Base-by-base conservation (phyloP, 2,888 invertebrate genomes). In the Thecocarcelia acutangulata region DNA sequence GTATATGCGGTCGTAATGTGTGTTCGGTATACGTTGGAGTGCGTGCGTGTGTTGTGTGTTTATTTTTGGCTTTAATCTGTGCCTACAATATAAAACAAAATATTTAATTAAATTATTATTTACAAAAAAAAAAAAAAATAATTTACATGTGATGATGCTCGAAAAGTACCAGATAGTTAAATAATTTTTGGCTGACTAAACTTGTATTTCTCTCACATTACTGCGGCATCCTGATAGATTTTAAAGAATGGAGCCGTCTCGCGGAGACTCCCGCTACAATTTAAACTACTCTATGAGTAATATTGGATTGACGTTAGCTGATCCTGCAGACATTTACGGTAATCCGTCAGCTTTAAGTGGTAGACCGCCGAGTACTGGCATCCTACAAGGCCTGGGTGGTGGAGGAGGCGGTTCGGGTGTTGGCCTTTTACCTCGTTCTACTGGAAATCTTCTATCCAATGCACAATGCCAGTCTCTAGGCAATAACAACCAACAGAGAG, bases 251-350 rank as follows among this genome's bases (percentile, higher is more conserved):
- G 96, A 96, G 94, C 95, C 96, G 92, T 95, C 96, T 94, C 95
- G 96, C 93, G 94, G 96, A 93, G 96, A 96, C 93, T 94, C 95
- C 94, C 96, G 96, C 92, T 96, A 96, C 92, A 95, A 95, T 92
- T 94, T 96, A 92, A 94, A 95, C 91, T 96, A 96, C 92, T 94
- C 94, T 88, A 94, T 94, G 93, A 93, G 93, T 92, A 89, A 90
- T 84, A 96, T 96, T 94, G 95, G 96, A 89, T 93, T 96, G 90
- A 93, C 96, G 88, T 93, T 94, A 87, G 94, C 95, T 88, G 96
- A 96, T 89, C 94, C 95, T 90, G 93, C 94, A 85, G 96, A 96
- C 89, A 95, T 96, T 91, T 96, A 96, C 91, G 92, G 92, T 87
- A 90, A 90, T 78, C 89, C 88, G 56, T 88, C 88, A 64, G 70